Conservation (phyloP, 92 coral and sea anemone genomes). For the Epizoanthus illoricatus region DNA sequence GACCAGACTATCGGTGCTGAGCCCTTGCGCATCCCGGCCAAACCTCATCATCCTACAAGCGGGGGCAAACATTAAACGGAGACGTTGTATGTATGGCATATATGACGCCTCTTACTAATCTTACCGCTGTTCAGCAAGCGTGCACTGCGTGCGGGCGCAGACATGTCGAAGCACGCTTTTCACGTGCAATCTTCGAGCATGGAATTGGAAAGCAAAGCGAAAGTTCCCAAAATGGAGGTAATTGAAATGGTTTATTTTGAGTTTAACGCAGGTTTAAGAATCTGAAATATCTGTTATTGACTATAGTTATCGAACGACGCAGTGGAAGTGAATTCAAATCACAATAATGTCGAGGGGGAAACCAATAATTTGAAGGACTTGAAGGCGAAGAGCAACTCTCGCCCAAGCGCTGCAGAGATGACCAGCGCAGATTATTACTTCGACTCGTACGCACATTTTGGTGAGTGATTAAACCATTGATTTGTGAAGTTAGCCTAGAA, state of each 20-base stretch:
- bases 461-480: conserved; percentile 52
- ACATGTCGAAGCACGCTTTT: conserved; percentile 36
- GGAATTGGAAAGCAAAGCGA: conserved; percentile 75
- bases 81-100: too few relatives aligned
- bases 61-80: too few relatives aligned
- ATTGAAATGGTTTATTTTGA: background rate
- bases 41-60: too few relatives aligned
- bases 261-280: background rate
- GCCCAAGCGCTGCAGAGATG: conserved; percentile 78
- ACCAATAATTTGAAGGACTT: background rate
- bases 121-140: too few relatives aligned
- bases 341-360: conserved; percentile 42
- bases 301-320: conserved; percentile 60
- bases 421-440: conserved; percentile 98
- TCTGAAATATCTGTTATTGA: conserved; percentile 4
- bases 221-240: conserved; percentile 91
- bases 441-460: conserved; percentile 98
- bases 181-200: conserved; percentile 44
- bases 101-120: too few relatives aligned
- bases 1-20: too few relatives aligned
- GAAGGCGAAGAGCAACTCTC: conserved; percentile 7
- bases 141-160: too few relatives aligned
- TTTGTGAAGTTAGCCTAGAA: too few relatives aligned
- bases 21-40: too few relatives aligned
- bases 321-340: conserved; percentile 70